Conservation (phyloP, 2,888 invertebrate genomes). For the Spisula solida region DNA sequence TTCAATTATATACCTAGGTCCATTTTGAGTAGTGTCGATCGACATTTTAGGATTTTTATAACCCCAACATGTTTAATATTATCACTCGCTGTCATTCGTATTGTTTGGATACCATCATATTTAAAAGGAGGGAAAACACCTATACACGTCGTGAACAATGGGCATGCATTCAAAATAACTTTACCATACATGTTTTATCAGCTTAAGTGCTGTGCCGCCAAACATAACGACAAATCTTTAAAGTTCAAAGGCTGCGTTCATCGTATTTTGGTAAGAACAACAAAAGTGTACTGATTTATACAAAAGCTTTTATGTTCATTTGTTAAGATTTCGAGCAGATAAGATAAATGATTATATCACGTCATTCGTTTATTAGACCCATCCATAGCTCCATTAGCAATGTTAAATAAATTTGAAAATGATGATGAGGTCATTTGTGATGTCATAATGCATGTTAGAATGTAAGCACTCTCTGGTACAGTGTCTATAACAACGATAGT, state of each 20-base stretch:
- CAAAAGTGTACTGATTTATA: neutral
- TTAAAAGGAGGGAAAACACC: neutral
- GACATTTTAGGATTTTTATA: neutral
- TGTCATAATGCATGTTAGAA: conserved; percentile 35
- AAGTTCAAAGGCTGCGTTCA: neutral
- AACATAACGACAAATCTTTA: neutral
- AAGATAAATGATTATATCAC: neutral
- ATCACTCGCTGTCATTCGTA: neutral
- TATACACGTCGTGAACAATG: neutral
- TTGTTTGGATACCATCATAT: neutral
- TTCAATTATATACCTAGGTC: neutral
- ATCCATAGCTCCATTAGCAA: neutral
- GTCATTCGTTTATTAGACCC: neutral
- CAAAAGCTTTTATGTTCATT: conserved; percentile 7
- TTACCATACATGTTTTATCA: conserved; percentile 3
- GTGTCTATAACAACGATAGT: neutral
- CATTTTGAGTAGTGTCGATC: neutral
- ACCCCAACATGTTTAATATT: neutral
- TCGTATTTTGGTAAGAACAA: neutral
- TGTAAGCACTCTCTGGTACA: neutral
- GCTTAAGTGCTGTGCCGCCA: neutral
- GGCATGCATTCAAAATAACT: neutral
- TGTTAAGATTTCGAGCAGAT: neutral
- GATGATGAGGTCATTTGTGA: conserved; percentile 31
- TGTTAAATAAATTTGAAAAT: neutral